Evolutionary conservation across 2,113 vertebrate species (phyloP), one percentile per base, ranked within the genome.

Genomic region (Semnopithecus entellus): DNA sequence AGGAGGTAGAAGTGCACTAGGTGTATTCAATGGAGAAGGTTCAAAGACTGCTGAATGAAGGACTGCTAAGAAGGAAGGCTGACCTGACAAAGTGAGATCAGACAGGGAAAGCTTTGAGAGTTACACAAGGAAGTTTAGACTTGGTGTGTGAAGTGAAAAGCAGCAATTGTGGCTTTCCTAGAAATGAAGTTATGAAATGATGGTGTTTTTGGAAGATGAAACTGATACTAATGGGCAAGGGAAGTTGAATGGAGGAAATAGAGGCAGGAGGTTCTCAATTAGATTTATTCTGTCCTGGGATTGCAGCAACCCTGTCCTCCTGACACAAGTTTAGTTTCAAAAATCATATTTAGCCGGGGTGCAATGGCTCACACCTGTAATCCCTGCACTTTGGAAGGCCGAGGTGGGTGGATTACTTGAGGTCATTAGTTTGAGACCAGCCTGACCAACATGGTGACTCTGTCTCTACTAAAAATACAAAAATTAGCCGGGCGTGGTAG

Each of bases 1-100:
- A 20, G 22, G 35, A 59, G 32, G 48, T 0, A 22, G 16, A 72
- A 14, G 18, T 1, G 0, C 11, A 9, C 3, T 4, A 17, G 10
- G 16, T 23, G 27, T 4, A 8, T 32, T 10, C 13, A 43, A 50
- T 14, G 1, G 27, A 30, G 0, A 64, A 13, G 16, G 16, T 10
- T 23, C n/a, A 18, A 52, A 57, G 25, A 38, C 72, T 25, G 17
- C 2, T 8, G 38, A 59, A 8, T 13, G 20, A 50, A 38, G 79
- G 38, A 18, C 11, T 0, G 12, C 16, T 14, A 2, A 5, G 40
- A 57, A 55, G 40, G 32, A 27, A 61, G 66, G 5, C 0, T 17
- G 17, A 11, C 25, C 64, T 13, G 5, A 5, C 0, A 0, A 8
- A 45, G 43, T 16, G n/a, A 68, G 45, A 50, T n/a, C 32, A 17